Conservation (phyloP, 2,797 vertebrate genomes). For the Glossophaga mutica region DNA sequence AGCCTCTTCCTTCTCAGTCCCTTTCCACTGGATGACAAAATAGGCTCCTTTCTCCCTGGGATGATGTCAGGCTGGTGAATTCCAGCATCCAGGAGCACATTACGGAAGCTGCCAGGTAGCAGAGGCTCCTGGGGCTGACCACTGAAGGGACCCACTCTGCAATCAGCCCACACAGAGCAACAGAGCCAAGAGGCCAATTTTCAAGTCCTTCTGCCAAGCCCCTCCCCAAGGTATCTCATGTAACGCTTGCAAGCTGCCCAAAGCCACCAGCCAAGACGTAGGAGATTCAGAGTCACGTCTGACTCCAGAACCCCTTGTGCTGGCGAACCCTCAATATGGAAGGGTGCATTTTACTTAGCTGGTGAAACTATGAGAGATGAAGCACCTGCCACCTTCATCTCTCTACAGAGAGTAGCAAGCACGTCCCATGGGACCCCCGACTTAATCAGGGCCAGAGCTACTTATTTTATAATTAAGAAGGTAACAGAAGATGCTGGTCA, state of each 20-base stretch:
- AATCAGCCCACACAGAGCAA: constrained; percentile 1
- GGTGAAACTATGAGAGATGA: neutral
- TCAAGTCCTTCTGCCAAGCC: neutral
- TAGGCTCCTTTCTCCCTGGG: neutral
- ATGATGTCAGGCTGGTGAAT: neutral
- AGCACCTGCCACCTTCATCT: neutral
- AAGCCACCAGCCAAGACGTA: neutral
- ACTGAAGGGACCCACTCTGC: neutral
- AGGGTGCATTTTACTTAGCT: neutral
- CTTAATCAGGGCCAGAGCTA: neutral
- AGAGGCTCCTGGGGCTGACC: neutral
- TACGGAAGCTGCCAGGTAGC: neutral
- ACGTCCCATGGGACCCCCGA: neutral
- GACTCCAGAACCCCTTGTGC: neutral
- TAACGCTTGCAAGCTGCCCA: neutral
- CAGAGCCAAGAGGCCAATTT: constrained; percentile 1
- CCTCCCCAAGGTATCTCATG: neutral
- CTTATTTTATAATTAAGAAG: neutral
- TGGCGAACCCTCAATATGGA: neutral
- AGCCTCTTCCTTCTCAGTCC: neutral
- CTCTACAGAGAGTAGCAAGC: neutral
- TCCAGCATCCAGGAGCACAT: neutral
- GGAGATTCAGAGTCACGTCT: neutral
- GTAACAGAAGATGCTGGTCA: neutral
- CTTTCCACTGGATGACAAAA: neutral